Evolutionary conservation across 2,888 invertebrate species (phyloP), one percentile per base, ranked within the genome.

Genomic region (Dioctria rufipes): DNA sequence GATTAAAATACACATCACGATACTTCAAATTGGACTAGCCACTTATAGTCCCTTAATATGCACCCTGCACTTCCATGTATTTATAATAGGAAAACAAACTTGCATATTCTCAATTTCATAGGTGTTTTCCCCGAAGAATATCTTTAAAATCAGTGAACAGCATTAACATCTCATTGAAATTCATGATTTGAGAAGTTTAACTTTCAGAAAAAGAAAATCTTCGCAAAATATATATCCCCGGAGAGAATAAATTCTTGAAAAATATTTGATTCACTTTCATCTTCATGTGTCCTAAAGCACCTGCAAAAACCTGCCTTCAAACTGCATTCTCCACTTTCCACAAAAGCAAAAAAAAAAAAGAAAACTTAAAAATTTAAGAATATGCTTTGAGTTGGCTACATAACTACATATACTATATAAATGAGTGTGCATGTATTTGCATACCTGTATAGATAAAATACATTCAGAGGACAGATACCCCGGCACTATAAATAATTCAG

Each of bases 271-370:
- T 25, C 25, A 25, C 25, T 25, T 25, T 25, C 46, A 37, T 67
- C 46, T 67, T 67, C 67, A 46, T 46, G 46, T 67, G 46, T 67
- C 49, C 67, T 67, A 49, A 67, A 67, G 67, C 67, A 43, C 67
- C 25, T 49, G 8, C 67, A 67, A 13, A 67, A 67, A 67, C 13
- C 5, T 25, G 40, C 42, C 39, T n/a, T 65, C 11, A n/a, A 40
- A 65, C 9, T 8, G 49, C 67, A 67, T 49, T 65, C 65, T 25
- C 25, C 25, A 25, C 25, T 25, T 25, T 65, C 40, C n/a, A 11
- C 39, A 40, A 40, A 37, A 39, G 5, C 42, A 65, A 39, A 65
- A 51, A 51, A 51, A 51, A 6, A 51, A 51, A 51, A 51, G 1
- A 9, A 2, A 51, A 25, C n/a, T n/a, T n/a, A n/a, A 25, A 25